Evolutionary conservation across 2,113 vertebrate genomes (phyloP).

Genomic region (Bagarius yarrelli): DNA sequence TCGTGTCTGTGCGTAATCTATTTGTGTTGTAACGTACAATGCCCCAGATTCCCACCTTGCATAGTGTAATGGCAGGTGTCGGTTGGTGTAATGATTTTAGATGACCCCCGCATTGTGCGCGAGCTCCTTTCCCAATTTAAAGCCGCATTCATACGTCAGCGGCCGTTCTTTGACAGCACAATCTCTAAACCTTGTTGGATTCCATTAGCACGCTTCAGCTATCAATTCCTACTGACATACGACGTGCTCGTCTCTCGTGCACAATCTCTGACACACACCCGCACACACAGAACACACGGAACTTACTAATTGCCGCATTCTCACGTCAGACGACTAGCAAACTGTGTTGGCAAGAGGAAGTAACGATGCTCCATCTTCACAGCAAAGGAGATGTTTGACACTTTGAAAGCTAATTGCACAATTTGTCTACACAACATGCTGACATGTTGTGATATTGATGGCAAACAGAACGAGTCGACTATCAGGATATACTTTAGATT

Average conservation of each 20-base stretch:
- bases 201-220: constrained; percentile 69
- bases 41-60: constrained; percentile 2
- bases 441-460: constrained; percentile 1
- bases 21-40: neutral
- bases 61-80: constrained; percentile 12
- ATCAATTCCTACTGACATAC: constrained; percentile 65
- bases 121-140: constrained; percentile 31
- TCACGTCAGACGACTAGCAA: constrained; percentile 53
- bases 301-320: constrained; percentile 67
- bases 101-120: neutral
- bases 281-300: constrained; percentile 46
- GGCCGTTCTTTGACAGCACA: constrained; percentile 59
- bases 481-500: neutral
- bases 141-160: constrained; percentile 58
- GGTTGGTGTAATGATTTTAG: constrained; percentile 16
- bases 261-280: constrained; percentile 31
- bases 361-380: neutral
- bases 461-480: neutral
- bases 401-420: neutral
- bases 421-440: neutral
- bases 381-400: neutral
- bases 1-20: constrained; percentile 17
- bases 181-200: constrained; percentile 61
- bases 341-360: neutral
- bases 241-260: constrained; percentile 58